These are phyloP conservation scores for Azorinus chamasolen DNA, from an alignment of 2,888 invertebrate genomes.

Conservation along the genomic window DNA sequence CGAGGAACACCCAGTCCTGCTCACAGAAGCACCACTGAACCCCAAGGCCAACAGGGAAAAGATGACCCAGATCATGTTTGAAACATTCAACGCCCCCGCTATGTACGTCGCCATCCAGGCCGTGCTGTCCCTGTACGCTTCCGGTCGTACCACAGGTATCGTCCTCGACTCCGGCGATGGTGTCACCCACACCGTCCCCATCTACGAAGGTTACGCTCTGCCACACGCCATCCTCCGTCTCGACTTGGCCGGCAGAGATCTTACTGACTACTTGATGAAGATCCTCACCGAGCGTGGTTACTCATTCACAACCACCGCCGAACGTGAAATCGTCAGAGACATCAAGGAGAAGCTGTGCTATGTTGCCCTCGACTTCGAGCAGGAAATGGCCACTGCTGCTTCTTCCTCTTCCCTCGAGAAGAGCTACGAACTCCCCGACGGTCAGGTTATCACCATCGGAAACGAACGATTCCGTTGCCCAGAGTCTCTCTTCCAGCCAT, in stretches of 20 bases:
- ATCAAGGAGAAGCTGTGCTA: conserved; percentile 91
- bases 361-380: conserved; percentile 85
- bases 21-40: conserved; percentile 18
- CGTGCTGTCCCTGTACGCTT: too few species aligned
- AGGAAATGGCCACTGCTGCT: conserved; percentile 84
- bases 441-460: conserved; percentile 85
- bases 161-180: too few species aligned
- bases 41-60: conserved; percentile 8
- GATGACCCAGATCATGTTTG: conserved; percentile 15
- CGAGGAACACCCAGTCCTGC: conserved; percentile 20
- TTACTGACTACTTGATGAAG: conserved; percentile 88
- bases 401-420: conserved; percentile 83
- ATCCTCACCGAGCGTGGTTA: conserved; percentile 85
- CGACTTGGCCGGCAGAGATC: conserved; percentile 72
- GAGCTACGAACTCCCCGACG: conserved; percentile 85
- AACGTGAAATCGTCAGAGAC: conserved; percentile 96
- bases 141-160: too few species aligned
- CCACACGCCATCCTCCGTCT: conserved; percentile 89
- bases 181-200: too few species aligned
- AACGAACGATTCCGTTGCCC: conserved; percentile 85
- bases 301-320: conserved; percentile 86
- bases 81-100: conserved; percentile 10
- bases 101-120: conserved; percentile 8
- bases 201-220: too few species aligned
- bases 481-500: conserved; percentile 85